These are phyloP conservation scores for Microcebus murinus DNA, from an alignment of 2,113 vertebrate genomes.

Conservation along the genomic window DNA sequence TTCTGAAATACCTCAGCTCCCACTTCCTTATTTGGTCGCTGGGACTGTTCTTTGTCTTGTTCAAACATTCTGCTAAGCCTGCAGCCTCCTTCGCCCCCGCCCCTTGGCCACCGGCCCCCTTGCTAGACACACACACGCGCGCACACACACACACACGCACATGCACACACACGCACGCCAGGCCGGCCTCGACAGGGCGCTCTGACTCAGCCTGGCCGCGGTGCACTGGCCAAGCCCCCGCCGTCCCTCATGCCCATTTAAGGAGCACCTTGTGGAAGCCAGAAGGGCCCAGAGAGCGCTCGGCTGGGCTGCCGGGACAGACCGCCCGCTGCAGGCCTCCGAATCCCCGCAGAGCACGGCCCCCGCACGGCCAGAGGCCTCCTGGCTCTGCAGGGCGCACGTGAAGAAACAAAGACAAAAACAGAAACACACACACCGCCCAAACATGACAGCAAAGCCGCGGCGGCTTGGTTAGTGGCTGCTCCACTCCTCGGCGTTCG, in stretches of 20 bases:
- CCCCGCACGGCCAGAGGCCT: conserved; percentile 32
- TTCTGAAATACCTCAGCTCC: conserved; percentile 89
- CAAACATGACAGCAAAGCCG: background rate
- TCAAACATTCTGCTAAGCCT: conserved; percentile 84
- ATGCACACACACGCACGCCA: background rate
- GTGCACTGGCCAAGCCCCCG: conserved; percentile 85
- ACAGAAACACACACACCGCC: background rate
- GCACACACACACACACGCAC: conserved; percentile 56
- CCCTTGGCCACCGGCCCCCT: conserved; percentile 47
- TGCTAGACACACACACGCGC: conserved; percentile 29
- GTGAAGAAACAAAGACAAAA: background rate
- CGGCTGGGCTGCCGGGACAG: conserved; percentile 74
- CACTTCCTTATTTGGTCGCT: conserved; percentile 96
- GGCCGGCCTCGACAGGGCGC: conserved; percentile 84
- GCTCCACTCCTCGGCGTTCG: background rate
- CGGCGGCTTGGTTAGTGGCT: conserved; percentile 2
- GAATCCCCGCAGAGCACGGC: conserved; percentile 31
- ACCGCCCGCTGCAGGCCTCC: background rate
- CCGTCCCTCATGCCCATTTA: conserved; percentile 91
- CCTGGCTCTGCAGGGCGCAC: background rate
- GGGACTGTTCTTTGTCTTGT: conserved; percentile 91
- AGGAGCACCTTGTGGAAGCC: conserved; percentile 88
- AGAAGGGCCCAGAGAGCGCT: conserved; percentile 76
- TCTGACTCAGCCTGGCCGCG: conserved; percentile 81
- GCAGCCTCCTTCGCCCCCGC: conserved; percentile 73